These are phyloP conservation scores for Scaptomyza cyrtandrae DNA, from an alignment of 2,888 invertebrate species.

Conservation along the genomic window DNA sequence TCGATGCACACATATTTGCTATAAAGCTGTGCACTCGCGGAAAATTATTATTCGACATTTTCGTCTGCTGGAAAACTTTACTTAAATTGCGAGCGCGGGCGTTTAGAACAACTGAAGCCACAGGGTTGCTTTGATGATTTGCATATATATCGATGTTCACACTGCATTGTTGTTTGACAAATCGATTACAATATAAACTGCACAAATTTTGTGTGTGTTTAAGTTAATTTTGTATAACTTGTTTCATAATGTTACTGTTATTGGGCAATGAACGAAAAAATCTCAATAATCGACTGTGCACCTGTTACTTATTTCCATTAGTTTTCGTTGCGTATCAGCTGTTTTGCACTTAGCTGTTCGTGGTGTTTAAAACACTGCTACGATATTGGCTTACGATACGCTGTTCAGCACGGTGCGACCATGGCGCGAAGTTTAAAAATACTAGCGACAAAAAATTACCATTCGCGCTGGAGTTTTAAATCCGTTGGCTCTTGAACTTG, in stretches of 20 bases:
- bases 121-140: not conserved
- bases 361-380: not conserved
- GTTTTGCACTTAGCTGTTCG: not conserved
- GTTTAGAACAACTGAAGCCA: not conserved
- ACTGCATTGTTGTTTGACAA: not conserved
- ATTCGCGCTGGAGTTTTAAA: not conserved
- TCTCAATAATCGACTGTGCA: too few species aligned
- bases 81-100: not conserved
- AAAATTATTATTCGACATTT: constrained; percentile 22
- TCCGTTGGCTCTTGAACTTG: not conserved
- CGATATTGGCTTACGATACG: not conserved
- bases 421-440: not conserved
- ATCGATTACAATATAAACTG: too few species aligned
- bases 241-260: too few species aligned
- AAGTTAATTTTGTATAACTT: too few species aligned
- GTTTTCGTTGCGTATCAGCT: not conserved
- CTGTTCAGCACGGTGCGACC: constrained; percentile 5
- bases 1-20: not conserved
- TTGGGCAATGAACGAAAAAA: too few species aligned
- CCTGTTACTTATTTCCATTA: not conserved
- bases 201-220: too few species aligned
- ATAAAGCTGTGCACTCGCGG: constrained; percentile 1
- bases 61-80: not conserved
- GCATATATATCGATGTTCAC: not conserved
- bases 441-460: too few species aligned